Conservation (phyloP, 2,888 invertebrate genomes). For the Drosophila borborema region DNA sequence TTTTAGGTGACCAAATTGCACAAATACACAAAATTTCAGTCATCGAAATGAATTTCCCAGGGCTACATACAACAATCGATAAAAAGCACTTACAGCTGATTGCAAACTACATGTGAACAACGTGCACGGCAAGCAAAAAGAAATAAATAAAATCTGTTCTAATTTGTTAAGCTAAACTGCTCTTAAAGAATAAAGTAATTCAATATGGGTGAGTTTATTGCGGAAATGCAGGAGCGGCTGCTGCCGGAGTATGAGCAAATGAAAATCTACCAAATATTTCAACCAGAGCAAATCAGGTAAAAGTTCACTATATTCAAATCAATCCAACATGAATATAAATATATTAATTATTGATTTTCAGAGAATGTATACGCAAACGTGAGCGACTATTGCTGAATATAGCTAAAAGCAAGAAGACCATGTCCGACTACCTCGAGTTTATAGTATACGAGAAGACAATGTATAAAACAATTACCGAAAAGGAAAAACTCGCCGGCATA, state of each 20-base stretch:
- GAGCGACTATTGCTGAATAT: constrained; percentile 79
- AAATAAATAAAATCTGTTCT: neutral
- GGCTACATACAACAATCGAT: constrained; percentile 28
- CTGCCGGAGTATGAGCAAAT: constrained; percentile 93
- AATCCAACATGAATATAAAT: neutral
- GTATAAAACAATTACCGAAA: constrained; percentile 70
- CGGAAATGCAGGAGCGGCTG: constrained; percentile 91
- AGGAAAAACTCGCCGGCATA: constrained; percentile 88
- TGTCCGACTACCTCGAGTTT: constrained; percentile 80
- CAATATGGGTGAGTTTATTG: constrained; percentile 93
- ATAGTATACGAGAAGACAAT: constrained; percentile 82
- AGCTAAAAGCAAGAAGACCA: constrained; percentile 67
- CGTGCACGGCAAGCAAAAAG: constrained; percentile 32
- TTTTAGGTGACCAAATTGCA: constrained; percentile 41
- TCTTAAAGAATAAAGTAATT: neutral
- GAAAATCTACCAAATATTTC: constrained; percentile 89
- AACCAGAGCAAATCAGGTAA: constrained; percentile 90
- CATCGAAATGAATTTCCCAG: neutral
- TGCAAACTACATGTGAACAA: constrained; percentile 26
- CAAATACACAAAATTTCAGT: neutral
- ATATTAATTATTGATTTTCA: constrained; percentile 28
- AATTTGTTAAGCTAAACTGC: neutral
- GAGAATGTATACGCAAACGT: constrained; percentile 78
- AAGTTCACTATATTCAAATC: neutral
- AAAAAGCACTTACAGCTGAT: constrained; percentile 26